A percentile compares a stretch with the other conserved stretches of the same genome.
Conservation (phyloP, 1,140 invertebrate species). For the Rhizoglyphus robini region DNA sequence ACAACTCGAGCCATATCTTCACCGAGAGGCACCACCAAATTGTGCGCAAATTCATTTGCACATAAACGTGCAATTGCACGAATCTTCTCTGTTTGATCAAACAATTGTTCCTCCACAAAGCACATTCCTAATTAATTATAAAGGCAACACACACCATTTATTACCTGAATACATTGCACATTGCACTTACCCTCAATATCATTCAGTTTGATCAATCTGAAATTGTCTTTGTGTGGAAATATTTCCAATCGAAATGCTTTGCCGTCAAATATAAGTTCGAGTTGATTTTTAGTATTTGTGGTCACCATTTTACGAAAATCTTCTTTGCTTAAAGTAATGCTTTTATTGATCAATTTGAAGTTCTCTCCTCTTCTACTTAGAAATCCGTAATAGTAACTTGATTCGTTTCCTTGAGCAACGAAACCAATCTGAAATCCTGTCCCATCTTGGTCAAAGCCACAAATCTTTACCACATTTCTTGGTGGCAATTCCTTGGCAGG, state of each 20-base stretch:
- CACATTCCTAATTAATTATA: background rate
- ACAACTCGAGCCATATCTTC: background rate
- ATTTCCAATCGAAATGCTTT: background rate
- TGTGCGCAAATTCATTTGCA: too few species aligned
- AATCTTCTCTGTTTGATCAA: too few species aligned
- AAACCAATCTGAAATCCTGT: conserved; percentile 3
- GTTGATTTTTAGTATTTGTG: too few species aligned
- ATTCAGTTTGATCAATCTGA: background rate
- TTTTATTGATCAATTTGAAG: too few species aligned
- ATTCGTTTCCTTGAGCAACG: background rate
- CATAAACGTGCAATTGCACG: too few species aligned
- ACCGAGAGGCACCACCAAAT: background rate
- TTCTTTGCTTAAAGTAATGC: too few species aligned
- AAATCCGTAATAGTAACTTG: background rate
- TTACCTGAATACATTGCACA: background rate
- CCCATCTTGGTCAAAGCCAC: background rate
- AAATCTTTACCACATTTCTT: background rate
- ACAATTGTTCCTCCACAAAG: too few species aligned
- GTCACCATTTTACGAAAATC: too few species aligned
- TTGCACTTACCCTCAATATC: background rate
- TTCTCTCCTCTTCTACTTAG: background rate
- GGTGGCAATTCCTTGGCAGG: background rate
- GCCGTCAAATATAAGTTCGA: too few species aligned
- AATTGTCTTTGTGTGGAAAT: background rate
- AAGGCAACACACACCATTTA: background rate